Evolutionary conservation across 2,113 vertebrate genomes (phyloP).

Genomic region (Polypterus bichir): DNA sequence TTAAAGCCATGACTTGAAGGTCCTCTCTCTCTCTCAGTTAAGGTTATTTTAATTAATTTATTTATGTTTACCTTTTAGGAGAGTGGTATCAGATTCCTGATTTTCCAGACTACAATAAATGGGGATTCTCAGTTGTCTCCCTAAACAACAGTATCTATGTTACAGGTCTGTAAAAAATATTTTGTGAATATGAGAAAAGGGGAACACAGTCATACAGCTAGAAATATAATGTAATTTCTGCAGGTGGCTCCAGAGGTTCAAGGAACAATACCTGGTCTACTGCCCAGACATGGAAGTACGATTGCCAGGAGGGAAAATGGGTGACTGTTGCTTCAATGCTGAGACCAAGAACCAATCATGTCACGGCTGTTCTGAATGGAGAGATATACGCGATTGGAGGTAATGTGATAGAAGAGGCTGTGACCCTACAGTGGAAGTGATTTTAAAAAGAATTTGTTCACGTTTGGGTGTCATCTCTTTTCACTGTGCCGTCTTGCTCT

Average conservation of each 20-base stretch:
- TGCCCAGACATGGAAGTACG: constrained; percentile 84
- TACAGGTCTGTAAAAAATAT: constrained; percentile 53
- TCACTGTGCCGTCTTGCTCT: too few relatives aligned
- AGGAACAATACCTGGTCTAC: constrained; percentile 86
- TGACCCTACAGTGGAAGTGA: background rate
- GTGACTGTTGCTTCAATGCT: constrained; percentile 74
- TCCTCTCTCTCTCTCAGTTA: too few relatives aligned
- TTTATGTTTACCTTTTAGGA: constrained; percentile 43
- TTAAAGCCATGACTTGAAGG: too few relatives aligned
- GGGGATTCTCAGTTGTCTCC: constrained; percentile 81
- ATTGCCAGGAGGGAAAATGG: constrained; percentile 67
- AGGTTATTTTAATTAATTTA: background rate
- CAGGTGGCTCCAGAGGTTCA: constrained; percentile 83
- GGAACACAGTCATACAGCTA: background rate
- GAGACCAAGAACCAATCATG: constrained; percentile 82
- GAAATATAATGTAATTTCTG: constrained; percentile 7
- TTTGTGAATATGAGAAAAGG: background rate
- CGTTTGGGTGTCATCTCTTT: too few relatives aligned
- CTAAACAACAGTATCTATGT: constrained; percentile 84
- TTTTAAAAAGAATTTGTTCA: too few relatives aligned
- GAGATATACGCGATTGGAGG: constrained; percentile 93
- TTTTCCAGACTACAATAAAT: constrained; percentile 92
- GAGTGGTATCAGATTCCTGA: constrained; percentile 76
- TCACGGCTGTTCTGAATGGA: constrained; percentile 69
- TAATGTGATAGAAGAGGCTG: constrained; percentile 33